Conservation (phyloP, 2,113 vertebrate species). For the Suricata suricatta region DNA sequence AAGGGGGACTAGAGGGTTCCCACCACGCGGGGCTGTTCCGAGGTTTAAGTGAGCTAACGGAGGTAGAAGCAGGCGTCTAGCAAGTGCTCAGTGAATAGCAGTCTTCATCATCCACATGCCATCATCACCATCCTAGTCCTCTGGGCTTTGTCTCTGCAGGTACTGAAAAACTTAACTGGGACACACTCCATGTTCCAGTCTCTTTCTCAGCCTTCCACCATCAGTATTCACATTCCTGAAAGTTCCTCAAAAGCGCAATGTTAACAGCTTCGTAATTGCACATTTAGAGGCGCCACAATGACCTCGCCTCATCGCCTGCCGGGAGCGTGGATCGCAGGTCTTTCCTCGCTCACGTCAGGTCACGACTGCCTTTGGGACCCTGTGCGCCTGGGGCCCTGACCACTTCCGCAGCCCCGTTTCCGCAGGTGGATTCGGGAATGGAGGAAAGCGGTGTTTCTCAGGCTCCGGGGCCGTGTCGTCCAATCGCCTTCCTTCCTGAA, state of each 20-base stretch:
- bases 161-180: not conserved
- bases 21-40: rapidly evolving
- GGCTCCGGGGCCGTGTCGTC: not conserved
- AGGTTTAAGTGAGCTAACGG: not conserved
- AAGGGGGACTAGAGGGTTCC: rapidly evolving
- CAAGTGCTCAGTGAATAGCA: not conserved
- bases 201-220: not conserved
- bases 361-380: rapidly evolving
- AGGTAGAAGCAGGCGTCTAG: not conserved
- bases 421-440: not conserved
- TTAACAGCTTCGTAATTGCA: conserved; percentile 1
- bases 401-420: not conserved
- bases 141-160: not conserved
- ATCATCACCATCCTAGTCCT: not conserved
- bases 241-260: conserved; percentile 64
- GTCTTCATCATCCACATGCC: not conserved
- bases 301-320: not conserved
- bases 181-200: not conserved
- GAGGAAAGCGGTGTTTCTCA: not conserved
- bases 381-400: not conserved
- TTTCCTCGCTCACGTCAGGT: not conserved
- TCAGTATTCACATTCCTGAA: conserved; percentile 23
- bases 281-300: not conserved
- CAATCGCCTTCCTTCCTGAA: not conserved
- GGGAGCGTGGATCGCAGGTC: not conserved